phyloP scores from a whole-genome alignment of 2,113 vertebrate genomes.

The Peromyscus maniculatus region DNA sequence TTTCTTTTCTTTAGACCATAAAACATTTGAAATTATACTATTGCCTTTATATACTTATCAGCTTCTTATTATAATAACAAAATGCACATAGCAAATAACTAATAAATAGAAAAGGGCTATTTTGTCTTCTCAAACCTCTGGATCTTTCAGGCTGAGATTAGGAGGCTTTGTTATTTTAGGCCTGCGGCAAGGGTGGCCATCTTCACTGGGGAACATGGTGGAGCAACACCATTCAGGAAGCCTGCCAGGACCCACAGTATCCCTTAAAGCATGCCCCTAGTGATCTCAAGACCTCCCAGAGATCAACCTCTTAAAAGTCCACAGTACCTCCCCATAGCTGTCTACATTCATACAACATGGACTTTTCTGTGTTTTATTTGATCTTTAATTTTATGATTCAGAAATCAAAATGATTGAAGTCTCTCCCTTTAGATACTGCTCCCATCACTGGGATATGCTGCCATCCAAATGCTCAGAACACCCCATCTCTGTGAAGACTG shows the following conservation, averaged over 20 bases:
- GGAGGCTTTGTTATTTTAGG: not conserved
- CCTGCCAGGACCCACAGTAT: not conserved
- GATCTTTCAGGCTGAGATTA: not conserved
- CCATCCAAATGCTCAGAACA: not conserved
- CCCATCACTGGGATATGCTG: not conserved
- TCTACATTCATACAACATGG: not conserved
- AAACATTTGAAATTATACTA: conserved; percentile 2
- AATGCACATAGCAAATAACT: not conserved
- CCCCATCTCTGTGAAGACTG: not conserved
- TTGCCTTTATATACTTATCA: not conserved
- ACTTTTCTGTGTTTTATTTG: not conserved
- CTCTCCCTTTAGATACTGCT: not conserved
- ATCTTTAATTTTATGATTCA: conserved; percentile 50
- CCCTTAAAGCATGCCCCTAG: not conserved
- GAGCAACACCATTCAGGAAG: not conserved
- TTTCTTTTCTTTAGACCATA: not conserved
- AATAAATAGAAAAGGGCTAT: not conserved
- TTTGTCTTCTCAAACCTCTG: not conserved
- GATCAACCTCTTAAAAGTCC: not conserved
- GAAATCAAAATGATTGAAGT: not conserved
- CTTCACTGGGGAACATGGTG: not conserved
- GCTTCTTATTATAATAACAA: not conserved
- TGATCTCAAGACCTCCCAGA: not conserved
- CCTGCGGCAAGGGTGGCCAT: not conserved
- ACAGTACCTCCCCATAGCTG: not conserved